phyloP scores from a whole-genome alignment of 2,888 invertebrate species.

The Cerceris ruficornis region DNA sequence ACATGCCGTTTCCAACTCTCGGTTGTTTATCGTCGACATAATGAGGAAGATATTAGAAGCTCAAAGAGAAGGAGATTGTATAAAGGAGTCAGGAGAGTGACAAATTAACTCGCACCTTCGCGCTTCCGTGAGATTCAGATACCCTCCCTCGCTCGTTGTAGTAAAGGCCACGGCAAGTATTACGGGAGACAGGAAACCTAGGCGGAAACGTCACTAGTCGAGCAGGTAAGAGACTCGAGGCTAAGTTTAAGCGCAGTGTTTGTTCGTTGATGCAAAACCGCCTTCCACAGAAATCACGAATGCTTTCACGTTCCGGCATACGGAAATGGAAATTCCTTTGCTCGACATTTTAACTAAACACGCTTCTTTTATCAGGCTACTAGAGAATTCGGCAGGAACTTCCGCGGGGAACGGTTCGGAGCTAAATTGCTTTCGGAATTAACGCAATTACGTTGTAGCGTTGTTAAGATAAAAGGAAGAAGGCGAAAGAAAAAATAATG shows the following conservation, averaged over 20 bases:
- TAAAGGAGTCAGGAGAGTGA: constrained; percentile 44
- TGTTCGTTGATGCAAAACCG: constrained; percentile 47
- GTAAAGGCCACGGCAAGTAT: constrained; percentile 27
- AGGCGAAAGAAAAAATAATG: too few species aligned
- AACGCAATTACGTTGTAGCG: too few species aligned
- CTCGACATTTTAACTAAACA: constrained; percentile 38
- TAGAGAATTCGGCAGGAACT: too few species aligned
- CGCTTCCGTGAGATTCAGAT: constrained; percentile 47
- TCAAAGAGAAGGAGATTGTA: constrained; percentile 33
- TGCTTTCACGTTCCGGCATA: constrained; percentile 48
- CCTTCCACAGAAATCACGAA: constrained; percentile 27
- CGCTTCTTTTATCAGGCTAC: not conserved
- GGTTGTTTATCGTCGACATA: constrained; percentile 42
- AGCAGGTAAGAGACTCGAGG: constrained; percentile 37
- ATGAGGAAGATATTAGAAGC: constrained; percentile 41
- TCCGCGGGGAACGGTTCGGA: too few species aligned
- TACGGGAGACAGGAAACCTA: constrained; percentile 41
- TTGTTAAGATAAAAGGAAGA: too few species aligned
- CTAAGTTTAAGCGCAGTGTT: constrained; percentile 53
- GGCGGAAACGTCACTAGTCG: constrained; percentile 49
- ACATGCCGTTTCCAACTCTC: constrained; percentile 3
- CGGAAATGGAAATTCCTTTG: constrained; percentile 48
- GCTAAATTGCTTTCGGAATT: too few species aligned
- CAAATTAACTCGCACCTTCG: constrained; percentile 54
- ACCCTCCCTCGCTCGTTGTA: constrained; percentile 18